A percentile compares a stretch with the other conserved stretches of the same genome.
Evolutionary conservation across 1,140 invertebrate genomes (phyloP).

Genomic region (Hyles euphorbiae): DNA sequence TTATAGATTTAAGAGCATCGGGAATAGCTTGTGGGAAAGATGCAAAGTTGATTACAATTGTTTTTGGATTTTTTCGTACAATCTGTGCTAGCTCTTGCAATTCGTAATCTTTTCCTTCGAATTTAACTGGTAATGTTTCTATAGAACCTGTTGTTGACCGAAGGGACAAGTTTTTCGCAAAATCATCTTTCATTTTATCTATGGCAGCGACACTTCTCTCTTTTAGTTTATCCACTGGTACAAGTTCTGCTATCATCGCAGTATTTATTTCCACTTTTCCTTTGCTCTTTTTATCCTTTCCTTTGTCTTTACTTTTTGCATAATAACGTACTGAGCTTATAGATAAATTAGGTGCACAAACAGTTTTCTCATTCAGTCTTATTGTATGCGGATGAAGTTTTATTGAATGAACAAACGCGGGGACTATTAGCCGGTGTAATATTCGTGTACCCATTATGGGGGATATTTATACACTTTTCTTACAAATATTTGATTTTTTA

Average conservation of each 20-base stretch:
- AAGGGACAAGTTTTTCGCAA: constrained; percentile 85
- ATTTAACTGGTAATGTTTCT: constrained; percentile 84
- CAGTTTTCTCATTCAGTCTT: constrained; percentile 20
- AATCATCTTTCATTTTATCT: constrained; percentile 85
- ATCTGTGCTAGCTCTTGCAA: constrained; percentile 94
- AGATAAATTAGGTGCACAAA: constrained; percentile 28
- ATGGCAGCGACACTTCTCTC: constrained; percentile 80
- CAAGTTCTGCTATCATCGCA: constrained; percentile 80
- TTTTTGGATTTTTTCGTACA: constrained; percentile 89
- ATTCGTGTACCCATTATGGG: constrained; percentile 41
- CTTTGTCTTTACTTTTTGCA: constrained; percentile 77
- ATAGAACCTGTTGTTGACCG: constrained; percentile 85
- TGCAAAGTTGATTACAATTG: constrained; percentile 88
- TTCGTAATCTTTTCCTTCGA: constrained; percentile 88
- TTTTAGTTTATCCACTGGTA: constrained; percentile 83
- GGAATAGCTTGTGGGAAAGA: constrained; percentile 90
- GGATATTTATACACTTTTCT: not conserved
- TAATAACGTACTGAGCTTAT: constrained; percentile 45
- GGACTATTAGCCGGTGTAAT: constrained; percentile 38
- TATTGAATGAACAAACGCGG: constrained; percentile 32
- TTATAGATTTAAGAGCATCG: constrained; percentile 84
- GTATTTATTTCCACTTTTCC: constrained; percentile 83
- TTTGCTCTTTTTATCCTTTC: constrained; percentile 78
- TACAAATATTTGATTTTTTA: not conserved
- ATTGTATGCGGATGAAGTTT: constrained; percentile 31